Conservation (phyloP, 2,113 vertebrate genomes). For the Heloderma charlesbogerti region DNA sequence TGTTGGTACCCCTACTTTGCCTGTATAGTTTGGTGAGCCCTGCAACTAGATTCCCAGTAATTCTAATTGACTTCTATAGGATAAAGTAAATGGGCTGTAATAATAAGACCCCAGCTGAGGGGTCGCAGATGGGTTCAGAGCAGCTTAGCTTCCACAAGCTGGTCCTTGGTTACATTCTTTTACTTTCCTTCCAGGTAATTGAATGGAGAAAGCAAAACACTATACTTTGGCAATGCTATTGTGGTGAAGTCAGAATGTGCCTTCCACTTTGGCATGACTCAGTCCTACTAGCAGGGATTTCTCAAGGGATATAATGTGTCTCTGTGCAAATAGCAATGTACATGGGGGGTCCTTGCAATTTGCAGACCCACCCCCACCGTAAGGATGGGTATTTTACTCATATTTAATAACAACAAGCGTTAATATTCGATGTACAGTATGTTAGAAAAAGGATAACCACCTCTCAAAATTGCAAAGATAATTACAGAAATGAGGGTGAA, state of each 20-base stretch:
- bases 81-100: neutral
- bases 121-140: neutral
- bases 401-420: neutral
- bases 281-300: neutral
- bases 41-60: neutral
- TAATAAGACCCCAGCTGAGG: too few species aligned
- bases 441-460: neutral
- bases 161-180: neutral
- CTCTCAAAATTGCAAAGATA: neutral
- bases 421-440: conserved; percentile 14
- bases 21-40: neutral
- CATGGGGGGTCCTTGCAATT: neutral
- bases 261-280: neutral
- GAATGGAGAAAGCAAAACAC: neutral
- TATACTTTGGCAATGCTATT: neutral
- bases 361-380: neutral
- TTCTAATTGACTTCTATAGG: neutral
- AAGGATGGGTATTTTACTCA: neutral
- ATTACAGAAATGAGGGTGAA: neutral
- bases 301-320: too few species aligned
- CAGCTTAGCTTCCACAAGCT: neutral
- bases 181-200: neutral
- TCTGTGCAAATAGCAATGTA: neutral
- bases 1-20: neutral
- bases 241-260: neutral